Percentiles rank a stretch among this genome's conserved stretches.
phyloP scores from a whole-genome alignment of 2,113 vertebrate species.

The Neogobius melanostomus region DNA sequence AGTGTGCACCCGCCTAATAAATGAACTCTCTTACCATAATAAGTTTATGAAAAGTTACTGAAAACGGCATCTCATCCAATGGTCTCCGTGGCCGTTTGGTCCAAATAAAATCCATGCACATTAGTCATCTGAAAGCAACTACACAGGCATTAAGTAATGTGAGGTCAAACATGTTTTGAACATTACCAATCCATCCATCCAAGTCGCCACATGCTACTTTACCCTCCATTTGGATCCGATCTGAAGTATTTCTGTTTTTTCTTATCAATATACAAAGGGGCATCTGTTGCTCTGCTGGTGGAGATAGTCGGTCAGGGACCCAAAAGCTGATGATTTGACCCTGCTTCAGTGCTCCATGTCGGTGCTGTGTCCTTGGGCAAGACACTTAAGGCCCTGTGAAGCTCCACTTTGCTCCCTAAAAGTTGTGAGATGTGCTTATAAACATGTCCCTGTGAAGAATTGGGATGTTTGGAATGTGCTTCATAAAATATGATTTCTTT shows the following conservation, averaged over 20 bases:
- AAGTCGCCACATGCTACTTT: background rate
- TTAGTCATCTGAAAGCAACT: slow-evolving; percentile 7
- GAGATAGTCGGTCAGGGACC: no score
- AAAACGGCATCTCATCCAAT: background rate
- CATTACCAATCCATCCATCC: background rate
- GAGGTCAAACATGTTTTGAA: slow-evolving; percentile 9
- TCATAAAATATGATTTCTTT: no score
- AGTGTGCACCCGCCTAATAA: background rate
- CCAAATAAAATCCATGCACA: background rate
- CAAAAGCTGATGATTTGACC: no score
- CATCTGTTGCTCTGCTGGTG: no score
- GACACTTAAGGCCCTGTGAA: background rate
- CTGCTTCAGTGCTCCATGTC: no score
- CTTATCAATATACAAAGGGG: background rate
- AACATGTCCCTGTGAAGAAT: no score
- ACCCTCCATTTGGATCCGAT: background rate
- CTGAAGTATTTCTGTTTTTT: background rate
- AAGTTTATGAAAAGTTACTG: background rate
- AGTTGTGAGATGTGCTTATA: no score
- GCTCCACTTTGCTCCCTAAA: no score
- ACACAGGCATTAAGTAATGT: slow-evolving; percentile 12
- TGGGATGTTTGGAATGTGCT: no score
- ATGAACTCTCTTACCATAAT: background rate
- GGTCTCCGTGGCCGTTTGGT: background rate
- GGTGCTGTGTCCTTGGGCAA: background rate